Conservation (phyloP, 2,888 invertebrate genomes). For the Cephus spinipes region DNA sequence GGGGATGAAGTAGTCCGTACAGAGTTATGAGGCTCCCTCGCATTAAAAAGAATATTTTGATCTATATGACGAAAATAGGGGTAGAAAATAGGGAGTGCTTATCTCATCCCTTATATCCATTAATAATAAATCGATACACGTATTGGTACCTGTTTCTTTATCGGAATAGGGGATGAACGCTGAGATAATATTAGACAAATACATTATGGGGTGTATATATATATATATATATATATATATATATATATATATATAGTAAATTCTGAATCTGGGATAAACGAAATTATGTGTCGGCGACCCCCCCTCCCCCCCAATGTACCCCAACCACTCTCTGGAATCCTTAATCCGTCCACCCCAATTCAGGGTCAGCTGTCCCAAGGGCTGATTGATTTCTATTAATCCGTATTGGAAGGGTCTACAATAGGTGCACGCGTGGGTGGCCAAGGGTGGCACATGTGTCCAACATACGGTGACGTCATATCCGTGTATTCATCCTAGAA, state of each 20-base stretch:
- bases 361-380: slow-evolving; percentile 43
- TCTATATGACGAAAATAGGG: background rate
- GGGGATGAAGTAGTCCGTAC: background rate
- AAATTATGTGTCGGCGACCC: background rate
- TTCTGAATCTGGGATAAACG: background rate
- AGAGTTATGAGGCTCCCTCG: background rate
- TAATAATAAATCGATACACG: background rate
- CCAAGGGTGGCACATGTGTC: slow-evolving; percentile 34
- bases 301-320: background rate
- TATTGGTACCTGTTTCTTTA: background rate
- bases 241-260: background rate
- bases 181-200: background rate
- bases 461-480: slow-evolving; percentile 20
- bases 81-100: background rate
- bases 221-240: no score
- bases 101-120: background rate
- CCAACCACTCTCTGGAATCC: background rate
- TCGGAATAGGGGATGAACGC: background rate
- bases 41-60: background rate
- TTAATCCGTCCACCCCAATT: slow-evolving; percentile 3
- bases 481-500: slow-evolving; percentile 36
- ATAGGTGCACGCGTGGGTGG: slow-evolving; percentile 39
- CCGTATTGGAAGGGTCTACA: slow-evolving; percentile 37
- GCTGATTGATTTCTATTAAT: slow-evolving; percentile 48
- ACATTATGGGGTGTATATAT: no score